Evolutionary conservation across 2,888 invertebrate genomes (phyloP).

Genomic region (Rhogogaster chlorosoma): DNA sequence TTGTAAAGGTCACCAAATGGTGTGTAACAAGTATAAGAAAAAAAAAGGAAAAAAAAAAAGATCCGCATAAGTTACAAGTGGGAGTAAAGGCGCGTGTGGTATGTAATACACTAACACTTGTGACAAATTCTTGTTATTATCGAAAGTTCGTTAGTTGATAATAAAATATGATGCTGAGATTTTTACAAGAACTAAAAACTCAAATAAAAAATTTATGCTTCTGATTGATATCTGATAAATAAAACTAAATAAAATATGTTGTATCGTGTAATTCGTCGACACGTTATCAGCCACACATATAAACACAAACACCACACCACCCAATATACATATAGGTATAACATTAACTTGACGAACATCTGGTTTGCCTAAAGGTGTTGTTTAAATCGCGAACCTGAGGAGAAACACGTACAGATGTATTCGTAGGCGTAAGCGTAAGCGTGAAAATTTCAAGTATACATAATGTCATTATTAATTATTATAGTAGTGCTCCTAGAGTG

Average conservation of each 20-base stretch:
- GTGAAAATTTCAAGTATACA: constrained; percentile 70
- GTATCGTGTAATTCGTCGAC: constrained; percentile 14
- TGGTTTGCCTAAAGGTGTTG: background rate
- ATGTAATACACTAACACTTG: constrained; percentile 7
- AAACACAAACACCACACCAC: background rate
- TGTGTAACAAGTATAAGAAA: constrained; percentile 60
- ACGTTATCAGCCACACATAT: background rate
- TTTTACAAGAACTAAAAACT: constrained; percentile 65
- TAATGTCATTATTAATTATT: constrained; percentile 65
- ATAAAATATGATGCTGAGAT: constrained; percentile 66
- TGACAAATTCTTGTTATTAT: constrained; percentile 33
- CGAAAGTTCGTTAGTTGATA: constrained; percentile 69
- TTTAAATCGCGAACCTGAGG: constrained; percentile 50
- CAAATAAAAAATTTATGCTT: background rate
- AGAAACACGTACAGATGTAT: constrained; percentile 67
- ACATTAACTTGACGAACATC: constrained; percentile 13
- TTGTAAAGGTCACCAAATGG: constrained; percentile 54
- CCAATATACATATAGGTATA: background rate
- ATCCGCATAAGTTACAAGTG: background rate
- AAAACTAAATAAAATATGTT: background rate
- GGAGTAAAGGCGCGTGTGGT: constrained; percentile 14
- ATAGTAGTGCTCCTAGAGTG: constrained; percentile 69
- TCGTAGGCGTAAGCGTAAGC: constrained; percentile 70
- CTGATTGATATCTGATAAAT: constrained; percentile 25
- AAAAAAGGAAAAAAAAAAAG: background rate